These are phyloP conservation scores for Propsilocerus akamusi DNA, from an alignment of 1,140 invertebrate species.

Conservation along the genomic window DNA sequence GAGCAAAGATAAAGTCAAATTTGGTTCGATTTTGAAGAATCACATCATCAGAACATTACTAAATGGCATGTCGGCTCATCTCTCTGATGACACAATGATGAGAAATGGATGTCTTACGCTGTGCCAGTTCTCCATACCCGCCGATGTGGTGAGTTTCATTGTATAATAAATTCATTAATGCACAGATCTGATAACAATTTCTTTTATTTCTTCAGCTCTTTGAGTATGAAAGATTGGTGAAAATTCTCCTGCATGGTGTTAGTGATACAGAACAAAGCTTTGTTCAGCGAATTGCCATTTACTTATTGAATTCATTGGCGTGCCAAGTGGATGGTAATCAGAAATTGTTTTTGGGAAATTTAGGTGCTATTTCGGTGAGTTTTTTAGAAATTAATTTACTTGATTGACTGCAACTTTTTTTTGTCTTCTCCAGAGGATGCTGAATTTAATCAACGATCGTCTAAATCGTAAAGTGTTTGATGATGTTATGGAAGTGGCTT, in stretches of 20 bases:
- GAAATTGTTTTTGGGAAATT: constrained; percentile 74
- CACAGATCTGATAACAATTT: not conserved
- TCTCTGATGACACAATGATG: constrained; percentile 80
- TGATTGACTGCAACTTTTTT: not conserved
- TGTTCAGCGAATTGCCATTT: constrained; percentile 86
- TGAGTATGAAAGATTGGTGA: constrained; percentile 75
- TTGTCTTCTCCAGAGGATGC: constrained; percentile 53
- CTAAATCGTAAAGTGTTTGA: constrained; percentile 60
- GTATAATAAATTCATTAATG: not conserved
- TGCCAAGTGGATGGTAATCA: constrained; percentile 89
- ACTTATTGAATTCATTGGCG: constrained; percentile 84
- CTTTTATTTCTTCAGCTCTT: constrained; percentile 45
- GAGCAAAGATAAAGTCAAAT: constrained; percentile 48
- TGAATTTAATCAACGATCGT: constrained; percentile 60
- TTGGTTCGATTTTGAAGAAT: constrained; percentile 47
- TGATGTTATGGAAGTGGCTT: constrained; percentile 90
- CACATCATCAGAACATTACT: constrained; percentile 62
- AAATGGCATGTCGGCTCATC: constrained; percentile 73
- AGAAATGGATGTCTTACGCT: constrained; percentile 86
- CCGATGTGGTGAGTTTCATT: constrained; percentile 67
- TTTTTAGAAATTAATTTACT: not conserved
- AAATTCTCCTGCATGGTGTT: constrained; percentile 67
- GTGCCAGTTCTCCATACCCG: constrained; percentile 87
- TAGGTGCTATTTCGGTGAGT: constrained; percentile 68
- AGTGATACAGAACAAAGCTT: constrained; percentile 64